Evolutionary conservation across 2,113 vertebrate species (phyloP).

Genomic region (Nesoenas mayeri): DNA sequence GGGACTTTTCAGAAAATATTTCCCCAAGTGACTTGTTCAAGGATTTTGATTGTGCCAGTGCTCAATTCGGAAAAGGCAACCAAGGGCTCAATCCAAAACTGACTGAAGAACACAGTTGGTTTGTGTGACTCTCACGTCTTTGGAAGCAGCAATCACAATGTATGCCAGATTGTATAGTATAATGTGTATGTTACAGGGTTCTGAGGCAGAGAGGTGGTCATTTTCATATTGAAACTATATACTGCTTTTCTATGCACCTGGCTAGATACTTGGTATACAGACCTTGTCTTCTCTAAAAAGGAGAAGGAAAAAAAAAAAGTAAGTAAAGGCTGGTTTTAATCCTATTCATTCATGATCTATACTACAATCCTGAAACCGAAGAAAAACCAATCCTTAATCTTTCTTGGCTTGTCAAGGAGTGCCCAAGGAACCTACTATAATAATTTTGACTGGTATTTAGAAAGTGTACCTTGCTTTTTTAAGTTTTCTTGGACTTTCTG

Average conservation of each 20-base stretch:
- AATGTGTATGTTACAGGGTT: neutral
- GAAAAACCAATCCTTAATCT: neutral
- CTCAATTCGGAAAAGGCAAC: neutral
- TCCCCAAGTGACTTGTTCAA: neutral
- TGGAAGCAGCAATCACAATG: neutral
- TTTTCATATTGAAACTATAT: conserved; percentile 44
- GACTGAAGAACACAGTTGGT: accelerated
- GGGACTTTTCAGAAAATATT: conserved; percentile 57
- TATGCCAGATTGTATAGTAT: neutral
- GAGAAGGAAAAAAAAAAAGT: neutral
- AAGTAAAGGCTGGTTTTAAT: neutral
- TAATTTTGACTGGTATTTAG: neutral
- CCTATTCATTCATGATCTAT: neutral
- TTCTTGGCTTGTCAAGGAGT: neutral
- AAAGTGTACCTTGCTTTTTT: neutral
- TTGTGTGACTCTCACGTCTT: neutral
- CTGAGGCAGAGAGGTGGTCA: neutral
- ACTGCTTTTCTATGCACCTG: conserved; percentile 7
- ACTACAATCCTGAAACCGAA: neutral
- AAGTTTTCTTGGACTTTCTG: neutral
- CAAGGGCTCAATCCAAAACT: neutral
- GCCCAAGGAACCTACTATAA: accelerated
- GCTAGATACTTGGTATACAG: neutral
- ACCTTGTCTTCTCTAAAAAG: neutral
- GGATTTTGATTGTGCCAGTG: conserved; percentile 1